Evolutionary conservation across 37 sponge, comb jelly and placozoan species (phyloP).

Genomic region (Lycopodina hypogea): DNA sequence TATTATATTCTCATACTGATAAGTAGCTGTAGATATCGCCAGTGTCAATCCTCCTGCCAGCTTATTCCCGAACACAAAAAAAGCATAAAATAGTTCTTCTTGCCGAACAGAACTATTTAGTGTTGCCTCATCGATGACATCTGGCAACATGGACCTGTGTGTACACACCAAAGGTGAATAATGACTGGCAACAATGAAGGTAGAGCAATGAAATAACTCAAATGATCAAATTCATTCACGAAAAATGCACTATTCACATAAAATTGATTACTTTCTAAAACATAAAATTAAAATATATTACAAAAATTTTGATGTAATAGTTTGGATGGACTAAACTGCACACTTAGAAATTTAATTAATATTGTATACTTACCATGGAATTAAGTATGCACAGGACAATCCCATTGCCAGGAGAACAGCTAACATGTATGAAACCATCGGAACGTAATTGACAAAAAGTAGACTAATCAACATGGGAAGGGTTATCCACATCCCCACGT

Average conservation of each 20-base stretch:
- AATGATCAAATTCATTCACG: too few species aligned
- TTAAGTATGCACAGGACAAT: conserved; percentile 54
- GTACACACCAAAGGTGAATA: too few species aligned
- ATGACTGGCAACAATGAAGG: too few species aligned
- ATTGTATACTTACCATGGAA: conserved; percentile 82
- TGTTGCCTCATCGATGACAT: conserved; percentile 76
- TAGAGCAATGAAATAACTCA: background rate
- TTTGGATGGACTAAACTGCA: too few species aligned
- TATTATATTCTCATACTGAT: conserved; percentile 42
- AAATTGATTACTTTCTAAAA: too few species aligned
- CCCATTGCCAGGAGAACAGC: conserved; percentile 64
- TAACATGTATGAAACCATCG: conserved; percentile 29
- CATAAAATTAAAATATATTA: too few species aligned
- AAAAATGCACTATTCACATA: too few species aligned
- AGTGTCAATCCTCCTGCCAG: conserved; percentile 82
- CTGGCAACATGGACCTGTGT: conserved; percentile 91
- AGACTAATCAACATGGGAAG: conserved; percentile 16
- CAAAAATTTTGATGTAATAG: too few species aligned
- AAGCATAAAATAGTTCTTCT: conserved; percentile 88
- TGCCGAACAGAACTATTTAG: conserved; percentile 53
- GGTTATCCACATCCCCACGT: conserved; percentile 53
- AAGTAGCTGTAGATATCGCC: conserved; percentile 75
- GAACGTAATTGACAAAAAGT: conserved; percentile 38
- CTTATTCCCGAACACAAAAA: conserved; percentile 87
- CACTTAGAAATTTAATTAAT: background rate